Percentiles rank a stretch among this genome's conserved stretches.
Evolutionary conservation across 1,140 invertebrate genomes (phyloP).

Genomic region (Nebria ingens): DNA sequence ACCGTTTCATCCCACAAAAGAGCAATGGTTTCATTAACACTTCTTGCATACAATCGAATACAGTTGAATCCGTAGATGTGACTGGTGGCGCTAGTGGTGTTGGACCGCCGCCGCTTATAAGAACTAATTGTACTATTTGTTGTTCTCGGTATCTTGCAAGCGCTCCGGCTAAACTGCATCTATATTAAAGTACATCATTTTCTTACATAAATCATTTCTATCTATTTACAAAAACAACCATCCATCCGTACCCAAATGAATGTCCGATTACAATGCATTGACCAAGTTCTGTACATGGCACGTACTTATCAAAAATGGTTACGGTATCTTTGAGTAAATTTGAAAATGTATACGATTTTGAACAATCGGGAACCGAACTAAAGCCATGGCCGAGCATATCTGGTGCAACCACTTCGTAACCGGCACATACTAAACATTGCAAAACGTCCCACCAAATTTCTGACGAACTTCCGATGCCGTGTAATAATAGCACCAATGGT

Average conservation of each 20-base stretch:
- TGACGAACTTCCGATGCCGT: constrained; percentile 62
- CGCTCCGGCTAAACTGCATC: constrained; percentile 57
- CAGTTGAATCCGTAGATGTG: constrained; percentile 34
- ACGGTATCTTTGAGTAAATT: constrained; percentile 51
- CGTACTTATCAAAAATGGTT: constrained; percentile 50
- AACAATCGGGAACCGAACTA: constrained; percentile 48
- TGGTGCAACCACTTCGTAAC: constrained; percentile 57
- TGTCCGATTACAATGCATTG: constrained; percentile 43
- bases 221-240: too few relatives aligned
- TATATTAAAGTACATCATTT: constrained; percentile 32
- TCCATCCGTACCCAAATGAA: constrained; percentile 46
- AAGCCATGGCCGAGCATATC: constrained; percentile 65
- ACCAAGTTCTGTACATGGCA: constrained; percentile 25
- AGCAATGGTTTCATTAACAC: constrained; percentile 40
- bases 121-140: constrained; percentile 51
- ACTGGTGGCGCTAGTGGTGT: constrained; percentile 53
- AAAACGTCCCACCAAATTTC: constrained; percentile 55
- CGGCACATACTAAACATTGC: constrained; percentile 47
- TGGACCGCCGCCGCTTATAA: constrained; percentile 62
- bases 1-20: constrained; percentile 41
- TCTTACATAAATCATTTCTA: constrained; percentile 5
- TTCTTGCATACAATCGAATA: constrained; percentile 36
- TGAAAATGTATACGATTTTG: constrained; percentile 51
- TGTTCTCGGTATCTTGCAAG: constrained; percentile 48
- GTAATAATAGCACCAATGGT: constrained; percentile 56